Conservation (phyloP, 1,140 invertebrate species). For the Leptinotarsa lineolata region DNA sequence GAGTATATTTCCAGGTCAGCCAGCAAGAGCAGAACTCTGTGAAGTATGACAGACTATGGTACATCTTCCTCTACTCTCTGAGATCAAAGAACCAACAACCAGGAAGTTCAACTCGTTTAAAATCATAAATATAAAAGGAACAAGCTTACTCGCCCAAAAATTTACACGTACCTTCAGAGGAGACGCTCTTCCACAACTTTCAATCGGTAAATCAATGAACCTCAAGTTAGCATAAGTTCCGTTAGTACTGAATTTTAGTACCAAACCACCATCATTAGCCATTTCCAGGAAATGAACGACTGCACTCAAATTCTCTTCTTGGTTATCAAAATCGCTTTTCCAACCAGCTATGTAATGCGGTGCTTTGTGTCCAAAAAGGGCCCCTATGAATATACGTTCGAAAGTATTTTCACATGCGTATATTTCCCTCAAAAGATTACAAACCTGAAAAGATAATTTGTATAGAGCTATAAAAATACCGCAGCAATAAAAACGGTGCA, state of each 20-base stretch:
- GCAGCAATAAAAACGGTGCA: too few species aligned
- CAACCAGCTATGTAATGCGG: slow-evolving; percentile 77
- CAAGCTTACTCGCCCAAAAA: not conserved
- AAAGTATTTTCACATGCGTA: slow-evolving; percentile 79
- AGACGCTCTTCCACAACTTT: slow-evolving; percentile 71
- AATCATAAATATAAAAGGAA: too few species aligned
- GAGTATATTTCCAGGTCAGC: too few species aligned
- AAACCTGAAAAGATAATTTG: slow-evolving; percentile 34
- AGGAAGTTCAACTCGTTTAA: too few species aligned
- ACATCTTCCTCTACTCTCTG: too few species aligned
- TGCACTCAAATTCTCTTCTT: slow-evolving; percentile 75
- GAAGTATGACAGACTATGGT: too few species aligned
- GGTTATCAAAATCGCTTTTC: slow-evolving; percentile 78
- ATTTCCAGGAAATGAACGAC: slow-evolving; percentile 78
- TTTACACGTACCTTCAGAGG: slow-evolving; percentile 63
- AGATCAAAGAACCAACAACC: too few species aligned
- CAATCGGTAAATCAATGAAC: slow-evolving; percentile 79
- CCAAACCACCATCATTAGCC: slow-evolving; percentile 63
- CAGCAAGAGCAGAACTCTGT: too few species aligned
- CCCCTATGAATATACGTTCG: slow-evolving; percentile 76
- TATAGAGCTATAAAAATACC: too few species aligned
- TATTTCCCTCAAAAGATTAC: slow-evolving; percentile 64
- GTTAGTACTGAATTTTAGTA: slow-evolving; percentile 38
- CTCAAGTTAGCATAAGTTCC: slow-evolving; percentile 48
- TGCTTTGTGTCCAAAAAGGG: slow-evolving; percentile 76